Evolutionary conservation across 2,797 vertebrate genomes (phyloP), one percentile per base, ranked within the genome.

Genomic region (Lycodopsis pacificus): DNA sequence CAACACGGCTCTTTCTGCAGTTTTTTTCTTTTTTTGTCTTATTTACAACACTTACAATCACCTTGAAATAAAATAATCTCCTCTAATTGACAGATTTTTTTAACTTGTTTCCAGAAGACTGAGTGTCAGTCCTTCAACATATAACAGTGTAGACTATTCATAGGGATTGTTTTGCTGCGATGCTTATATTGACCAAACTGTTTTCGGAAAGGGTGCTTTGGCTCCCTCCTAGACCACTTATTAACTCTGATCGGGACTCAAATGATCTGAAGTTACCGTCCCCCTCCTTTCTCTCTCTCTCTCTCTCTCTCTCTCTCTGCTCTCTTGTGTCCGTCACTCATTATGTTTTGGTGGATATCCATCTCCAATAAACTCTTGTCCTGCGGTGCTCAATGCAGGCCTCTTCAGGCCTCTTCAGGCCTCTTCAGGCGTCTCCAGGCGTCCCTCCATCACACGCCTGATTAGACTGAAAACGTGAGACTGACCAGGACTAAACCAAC

Each of bases 401-500:
- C 64, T 87, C 44, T 46, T 12, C 34, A 66, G 80, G 76, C 59
- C 64, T 87, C 44, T 46, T 12, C 34, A 66, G 80, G 76, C 59
- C 62, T 87, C 78, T 78, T 65, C 59, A 82, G 69, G 77, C 61
- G 13, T 87, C 87, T 86, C 81, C 42, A 82, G 72, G 51, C 53
- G 42, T 74, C 65, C 76, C 85, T 90, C 82, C 80, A 90, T 92
- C 88, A 90, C 82, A 91, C 71, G 92, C 91, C 76, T 88, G 90
- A 93, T 88, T 94, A 91, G 85, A 81, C 85, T 49, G 65, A 89
- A 89, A 85, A 88, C 65, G 82, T 84, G 81, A 88, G 89, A 88
- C 69, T 87, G 89, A 90, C 88, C 86, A 58, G 84, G 76, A 83
- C 92, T 92, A 94, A 94, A 93, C 90, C 94, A 93, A 93, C 89